A percentile compares a stretch with the other conserved stretches of the same genome.
Conservation (phyloP, 2,797 vertebrate species). For the Clarias fuscus region DNA sequence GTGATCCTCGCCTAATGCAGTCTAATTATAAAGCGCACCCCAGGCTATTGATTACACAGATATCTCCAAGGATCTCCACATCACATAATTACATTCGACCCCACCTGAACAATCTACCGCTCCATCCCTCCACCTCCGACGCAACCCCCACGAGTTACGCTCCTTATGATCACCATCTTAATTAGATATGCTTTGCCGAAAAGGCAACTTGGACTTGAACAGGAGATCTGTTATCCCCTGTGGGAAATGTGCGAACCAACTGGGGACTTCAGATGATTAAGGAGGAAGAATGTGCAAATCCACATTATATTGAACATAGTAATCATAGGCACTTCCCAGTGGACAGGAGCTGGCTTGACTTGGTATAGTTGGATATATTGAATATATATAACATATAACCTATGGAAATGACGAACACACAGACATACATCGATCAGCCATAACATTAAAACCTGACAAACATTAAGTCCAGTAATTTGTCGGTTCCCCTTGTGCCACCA, state of each 20-base stretch:
- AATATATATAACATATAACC: not conserved
- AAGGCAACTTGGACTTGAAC: constrained; percentile 28
- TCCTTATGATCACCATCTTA: constrained; percentile 33
- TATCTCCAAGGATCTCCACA: constrained; percentile 34
- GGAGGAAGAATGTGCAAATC: constrained; percentile 13
- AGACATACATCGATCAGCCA: not conserved
- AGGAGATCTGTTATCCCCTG: not conserved
- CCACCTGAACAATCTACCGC: not conserved
- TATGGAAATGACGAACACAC: constrained; percentile 5
- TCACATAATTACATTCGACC: constrained; percentile 26
- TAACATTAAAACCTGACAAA: too few relatives aligned
- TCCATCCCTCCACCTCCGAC: not conserved
- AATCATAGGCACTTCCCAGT: constrained; percentile 1
- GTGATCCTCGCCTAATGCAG: constrained; percentile 37
- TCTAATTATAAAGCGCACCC: constrained; percentile 42
- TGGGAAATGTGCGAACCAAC: not conserved
- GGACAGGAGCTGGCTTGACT: not conserved
- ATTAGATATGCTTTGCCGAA: constrained; percentile 29
- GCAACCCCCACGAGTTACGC: not conserved
- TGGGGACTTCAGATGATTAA: constrained; percentile 15
- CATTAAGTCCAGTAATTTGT: too few relatives aligned
- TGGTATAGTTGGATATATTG: not conserved
- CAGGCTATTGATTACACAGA: constrained; percentile 27
- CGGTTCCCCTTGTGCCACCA: too few relatives aligned
- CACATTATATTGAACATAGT: not conserved